A percentile compares a stretch with the other conserved stretches of the same genome.
phyloP scores from a whole-genome alignment of 2,113 vertebrate genomes.

The Holacanthus passer region DNA sequence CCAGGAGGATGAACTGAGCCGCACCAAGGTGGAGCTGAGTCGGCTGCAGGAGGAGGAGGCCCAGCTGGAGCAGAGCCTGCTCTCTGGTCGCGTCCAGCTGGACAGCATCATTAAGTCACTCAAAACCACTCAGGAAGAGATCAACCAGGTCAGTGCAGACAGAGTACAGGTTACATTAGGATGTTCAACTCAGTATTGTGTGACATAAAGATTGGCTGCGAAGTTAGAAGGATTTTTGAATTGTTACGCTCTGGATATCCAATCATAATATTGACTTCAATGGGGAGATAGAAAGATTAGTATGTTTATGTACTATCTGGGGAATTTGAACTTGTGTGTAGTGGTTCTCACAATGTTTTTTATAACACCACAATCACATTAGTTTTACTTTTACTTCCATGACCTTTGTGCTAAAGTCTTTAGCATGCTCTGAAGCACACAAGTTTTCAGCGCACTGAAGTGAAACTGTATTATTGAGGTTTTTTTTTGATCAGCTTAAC shows the following conservation, averaged over 20 bases:
- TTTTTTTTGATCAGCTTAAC: not conserved
- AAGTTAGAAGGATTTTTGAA: not conserved
- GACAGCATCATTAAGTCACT: conserved; percentile 94
- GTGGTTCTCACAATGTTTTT: not conserved
- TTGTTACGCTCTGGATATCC: not conserved
- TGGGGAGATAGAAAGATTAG: not conserved
- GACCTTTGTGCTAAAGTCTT: not conserved
- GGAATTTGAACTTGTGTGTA: not conserved
- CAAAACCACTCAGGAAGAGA: conserved; percentile 94
- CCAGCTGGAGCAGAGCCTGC: conserved; percentile 93
- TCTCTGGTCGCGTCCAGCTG: conserved; percentile 90
- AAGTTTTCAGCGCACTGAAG: too few relatives aligned
- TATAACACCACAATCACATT: not conserved
- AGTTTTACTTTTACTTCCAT: not conserved
- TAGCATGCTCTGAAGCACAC: not conserved
- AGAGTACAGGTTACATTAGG: conserved; percentile 6
- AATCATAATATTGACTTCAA: not conserved
- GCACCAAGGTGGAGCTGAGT: conserved; percentile 90
- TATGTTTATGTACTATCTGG: not conserved
- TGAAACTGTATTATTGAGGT: too few relatives aligned
- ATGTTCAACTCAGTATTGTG: not conserved
- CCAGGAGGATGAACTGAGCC: conserved; percentile 92
- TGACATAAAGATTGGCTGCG: not conserved
- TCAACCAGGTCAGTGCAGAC: conserved; percentile 89
- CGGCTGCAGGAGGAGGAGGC: conserved; percentile 94